Conservation (phyloP, 2,113 vertebrate genomes). For the Osmerus mordax region DNA sequence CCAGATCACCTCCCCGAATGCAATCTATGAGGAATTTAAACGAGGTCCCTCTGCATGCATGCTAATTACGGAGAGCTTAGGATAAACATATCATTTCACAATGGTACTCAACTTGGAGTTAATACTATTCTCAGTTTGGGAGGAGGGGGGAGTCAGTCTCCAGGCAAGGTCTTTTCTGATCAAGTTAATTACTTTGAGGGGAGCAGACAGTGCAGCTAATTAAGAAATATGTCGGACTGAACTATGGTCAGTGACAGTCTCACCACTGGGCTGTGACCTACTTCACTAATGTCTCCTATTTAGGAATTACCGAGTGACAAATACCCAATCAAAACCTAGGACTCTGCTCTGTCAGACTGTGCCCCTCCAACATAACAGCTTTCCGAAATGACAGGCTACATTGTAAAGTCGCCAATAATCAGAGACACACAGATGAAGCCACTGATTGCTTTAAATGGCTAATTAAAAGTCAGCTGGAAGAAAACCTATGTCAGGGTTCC, state of each 20-base stretch:
- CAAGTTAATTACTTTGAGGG: slow-evolving; percentile 65
- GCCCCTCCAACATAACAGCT: slow-evolving; percentile 35
- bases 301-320: slow-evolving; percentile 61
- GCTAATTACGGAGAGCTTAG: slow-evolving; percentile 57
- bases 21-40: slow-evolving; percentile 59
- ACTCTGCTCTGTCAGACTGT: slow-evolving; percentile 42
- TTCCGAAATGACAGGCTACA: slow-evolving; percentile 33
- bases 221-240: slow-evolving; percentile 65
- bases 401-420: slow-evolving; percentile 51
- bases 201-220: slow-evolving; percentile 69
- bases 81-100: slow-evolving; percentile 62
- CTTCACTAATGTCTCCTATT: slow-evolving; percentile 60
- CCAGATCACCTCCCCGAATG: slow-evolving; percentile 54
- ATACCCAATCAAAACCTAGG: slow-evolving; percentile 54
- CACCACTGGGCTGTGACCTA: slow-evolving; percentile 60
- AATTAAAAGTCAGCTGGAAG: not conserved
- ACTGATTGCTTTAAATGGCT: slow-evolving; percentile 63
- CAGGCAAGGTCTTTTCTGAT: slow-evolving; percentile 67
- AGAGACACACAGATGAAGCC: slow-evolving; percentile 50
- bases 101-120: slow-evolving; percentile 36
- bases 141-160: slow-evolving; percentile 20
- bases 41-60: slow-evolving; percentile 49
- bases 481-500: not conserved
- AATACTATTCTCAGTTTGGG: slow-evolving; percentile 26
- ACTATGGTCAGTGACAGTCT: slow-evolving; percentile 61